These are phyloP conservation scores for Xiphophorus maculatus DNA, from an alignment of 2,113 vertebrate genomes.

Conservation along the genomic window DNA sequence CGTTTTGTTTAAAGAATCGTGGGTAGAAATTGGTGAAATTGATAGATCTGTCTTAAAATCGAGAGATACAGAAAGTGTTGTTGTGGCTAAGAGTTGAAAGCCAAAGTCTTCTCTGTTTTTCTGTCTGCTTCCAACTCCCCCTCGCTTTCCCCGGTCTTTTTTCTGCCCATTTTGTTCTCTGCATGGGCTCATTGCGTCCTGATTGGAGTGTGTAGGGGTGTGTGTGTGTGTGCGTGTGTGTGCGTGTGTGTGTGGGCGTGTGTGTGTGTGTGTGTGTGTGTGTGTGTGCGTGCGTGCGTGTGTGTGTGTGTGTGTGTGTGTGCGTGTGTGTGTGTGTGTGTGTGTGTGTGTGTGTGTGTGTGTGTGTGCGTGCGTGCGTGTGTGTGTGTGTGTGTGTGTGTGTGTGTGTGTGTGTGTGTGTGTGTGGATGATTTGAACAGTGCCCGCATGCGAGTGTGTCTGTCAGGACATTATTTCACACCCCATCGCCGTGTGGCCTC, in stretches of 20 bases:
- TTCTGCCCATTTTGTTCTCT: slow-evolving; percentile 44
- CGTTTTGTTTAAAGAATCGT: neutral
- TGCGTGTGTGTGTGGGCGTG: no score
- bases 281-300: slow-evolving; percentile 22
- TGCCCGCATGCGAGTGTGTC: slow-evolving; percentile 31
- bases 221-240: slow-evolving; percentile 32
- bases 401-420: slow-evolving; percentile 10
- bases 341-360: slow-evolving; percentile 32
- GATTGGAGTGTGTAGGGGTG: slow-evolving; percentile 46
- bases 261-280: slow-evolving; percentile 5
- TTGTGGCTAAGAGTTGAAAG: slow-evolving; percentile 44
- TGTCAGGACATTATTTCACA: slow-evolving; percentile 55
- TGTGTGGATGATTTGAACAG: slow-evolving; percentile 42
- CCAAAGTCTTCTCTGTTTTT: slow-evolving; percentile 25
- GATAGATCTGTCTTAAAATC: neutral
- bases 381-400: no score
- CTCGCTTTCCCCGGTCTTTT: slow-evolving; percentile 1
- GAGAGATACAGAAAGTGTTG: neutral
- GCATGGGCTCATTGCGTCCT: slow-evolving; percentile 53
- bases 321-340: slow-evolving; percentile 13
- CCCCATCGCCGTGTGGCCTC: slow-evolving; percentile 45
- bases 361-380: slow-evolving; percentile 29
- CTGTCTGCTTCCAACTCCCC: neutral
- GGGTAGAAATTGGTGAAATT: neutral
- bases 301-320: slow-evolving; percentile 5